Conservation (phyloP, 2,888 invertebrate genomes). For the Drosophila fulvimacula region DNA sequence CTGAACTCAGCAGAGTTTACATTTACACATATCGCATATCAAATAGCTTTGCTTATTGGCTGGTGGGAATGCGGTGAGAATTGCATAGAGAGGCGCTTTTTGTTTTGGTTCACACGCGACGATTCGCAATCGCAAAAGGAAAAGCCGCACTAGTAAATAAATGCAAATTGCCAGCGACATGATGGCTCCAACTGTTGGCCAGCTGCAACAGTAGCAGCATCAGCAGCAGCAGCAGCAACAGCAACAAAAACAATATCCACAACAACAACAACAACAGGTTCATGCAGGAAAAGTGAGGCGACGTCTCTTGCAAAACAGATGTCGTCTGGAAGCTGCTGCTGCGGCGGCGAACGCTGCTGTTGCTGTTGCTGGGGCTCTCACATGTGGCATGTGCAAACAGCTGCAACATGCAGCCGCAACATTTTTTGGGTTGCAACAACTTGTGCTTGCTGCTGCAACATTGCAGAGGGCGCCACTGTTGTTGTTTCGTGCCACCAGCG, state of each 20-base stretch:
- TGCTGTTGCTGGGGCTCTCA: constrained; percentile 46
- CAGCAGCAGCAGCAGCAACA: no score
- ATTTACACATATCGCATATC: neutral
- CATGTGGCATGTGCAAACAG: constrained; percentile 67
- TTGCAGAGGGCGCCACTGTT: constrained; percentile 83
- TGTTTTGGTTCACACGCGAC: constrained; percentile 62
- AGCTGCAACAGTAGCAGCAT: constrained; percentile 57
- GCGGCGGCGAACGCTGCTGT: constrained; percentile 20
- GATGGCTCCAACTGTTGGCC: constrained; percentile 61
- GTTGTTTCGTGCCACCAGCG: constrained; percentile 84
- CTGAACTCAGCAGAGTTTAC: neutral
- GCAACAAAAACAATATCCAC: constrained; percentile 39
- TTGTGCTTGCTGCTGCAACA: constrained; percentile 79
- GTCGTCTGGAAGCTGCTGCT: constrained; percentile 56
- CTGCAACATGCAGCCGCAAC: constrained; percentile 73
- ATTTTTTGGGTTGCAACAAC: constrained; percentile 56
- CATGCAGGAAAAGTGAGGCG: constrained; percentile 38
- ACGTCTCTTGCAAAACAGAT: constrained; percentile 70
- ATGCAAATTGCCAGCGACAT: constrained; percentile 62
- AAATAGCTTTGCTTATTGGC: neutral
- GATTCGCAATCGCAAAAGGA: constrained; percentile 51
- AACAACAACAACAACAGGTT: constrained; percentile 65
- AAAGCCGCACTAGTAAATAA: constrained; percentile 68
- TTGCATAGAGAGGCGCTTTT: constrained; percentile 17
- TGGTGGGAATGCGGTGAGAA: constrained; percentile 22